phyloP scores from a whole-genome alignment of 1,140 invertebrate genomes.

The Lucilia sericata region DNA sequence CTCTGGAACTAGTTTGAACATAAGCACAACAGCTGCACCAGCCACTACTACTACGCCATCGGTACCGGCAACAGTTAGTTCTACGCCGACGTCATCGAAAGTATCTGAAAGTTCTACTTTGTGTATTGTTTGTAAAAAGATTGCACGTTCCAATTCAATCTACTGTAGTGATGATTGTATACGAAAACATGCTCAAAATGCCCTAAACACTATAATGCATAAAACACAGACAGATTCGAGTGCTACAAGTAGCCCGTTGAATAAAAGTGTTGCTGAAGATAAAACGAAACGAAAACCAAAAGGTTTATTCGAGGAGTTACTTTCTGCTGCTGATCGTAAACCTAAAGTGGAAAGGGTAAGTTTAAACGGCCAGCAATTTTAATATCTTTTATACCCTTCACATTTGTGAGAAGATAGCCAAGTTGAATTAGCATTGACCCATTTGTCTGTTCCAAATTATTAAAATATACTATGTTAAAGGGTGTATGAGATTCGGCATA shows the following conservation, averaged over 20 bases:
- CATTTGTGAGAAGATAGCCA: no score
- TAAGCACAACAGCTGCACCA: not conserved
- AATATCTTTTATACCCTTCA: not conserved
- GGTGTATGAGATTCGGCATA: no score
- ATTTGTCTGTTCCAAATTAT: not conserved
- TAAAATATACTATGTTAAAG: no score
- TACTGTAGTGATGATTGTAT: conserved; percentile 93
- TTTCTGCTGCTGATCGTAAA: conserved; percentile 57
- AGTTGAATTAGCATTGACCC: no score
- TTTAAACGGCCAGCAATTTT: not conserved
- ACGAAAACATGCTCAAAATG: conserved; percentile 83
- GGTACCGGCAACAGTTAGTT: not conserved
- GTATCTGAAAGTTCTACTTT: conserved; percentile 45
- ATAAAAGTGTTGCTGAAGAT: conserved; percentile 37
- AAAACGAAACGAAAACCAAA: conserved; percentile 62
- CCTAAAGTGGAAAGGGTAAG: conserved; percentile 71
- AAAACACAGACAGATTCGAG: conserved; percentile 49
- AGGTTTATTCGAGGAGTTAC: conserved; percentile 62
- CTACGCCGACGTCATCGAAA: not conserved
- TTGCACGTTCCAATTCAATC: conserved; percentile 77
- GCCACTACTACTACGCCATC: not conserved
- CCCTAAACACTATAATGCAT: conserved; percentile 70
- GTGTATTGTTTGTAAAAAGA: conserved; percentile 82
- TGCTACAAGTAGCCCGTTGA: not conserved
- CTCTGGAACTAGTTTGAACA: not conserved